Base-by-base conservation (phyloP, 2,888 invertebrate species). In the Heterodera filipjevi region DNA sequence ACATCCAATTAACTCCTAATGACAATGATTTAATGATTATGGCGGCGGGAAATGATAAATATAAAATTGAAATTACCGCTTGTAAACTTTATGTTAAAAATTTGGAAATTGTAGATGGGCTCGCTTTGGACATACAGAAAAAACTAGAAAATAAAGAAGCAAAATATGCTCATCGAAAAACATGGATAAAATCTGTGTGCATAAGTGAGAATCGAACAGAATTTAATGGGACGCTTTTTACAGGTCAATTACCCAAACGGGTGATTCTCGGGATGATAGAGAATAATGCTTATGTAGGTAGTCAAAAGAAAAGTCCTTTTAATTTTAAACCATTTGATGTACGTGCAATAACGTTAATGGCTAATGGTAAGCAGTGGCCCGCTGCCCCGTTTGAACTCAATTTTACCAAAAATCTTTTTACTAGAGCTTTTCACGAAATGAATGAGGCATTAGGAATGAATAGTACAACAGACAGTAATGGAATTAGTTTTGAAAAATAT, bases 111-210 rank as follows among this genome's bases (percentile, higher is more conserved):
- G 30, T 71, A 8, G 71, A 71, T 16, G 32, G 71, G 3, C 71
- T 71, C 27, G 71, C 71, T 2, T 14, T 71, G 14, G 71, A 71
- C 49, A 71, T 71, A n/a, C 27, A 27, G 14, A 71, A 71, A 30
- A 71, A 33, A 33, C 32, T 71, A 2, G 71, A 71, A 33, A 27
- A 30, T 5, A 30, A 16, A 0, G 30, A 27, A 12, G 71, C 71
- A 33, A 27, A 32, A 32, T 71, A 71, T 16, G 30, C 71, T 14
- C 44, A 30, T 12, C n/a, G 71, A 12, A 71, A 71, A 33, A 46
- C 39, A 1, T n/a, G 1, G n/a, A 59, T 59, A 3, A 59, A 59
- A 5, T 22, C 59, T 3, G 5, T n/a, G 3, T 59, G n/a, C n/a
- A 59, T 59, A 16, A 49, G 49, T 22, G 49, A 49, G 22, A 49